Evolutionary conservation across 2,797 vertebrate species (phyloP).

Genomic region (Numenius phaeopus): DNA sequence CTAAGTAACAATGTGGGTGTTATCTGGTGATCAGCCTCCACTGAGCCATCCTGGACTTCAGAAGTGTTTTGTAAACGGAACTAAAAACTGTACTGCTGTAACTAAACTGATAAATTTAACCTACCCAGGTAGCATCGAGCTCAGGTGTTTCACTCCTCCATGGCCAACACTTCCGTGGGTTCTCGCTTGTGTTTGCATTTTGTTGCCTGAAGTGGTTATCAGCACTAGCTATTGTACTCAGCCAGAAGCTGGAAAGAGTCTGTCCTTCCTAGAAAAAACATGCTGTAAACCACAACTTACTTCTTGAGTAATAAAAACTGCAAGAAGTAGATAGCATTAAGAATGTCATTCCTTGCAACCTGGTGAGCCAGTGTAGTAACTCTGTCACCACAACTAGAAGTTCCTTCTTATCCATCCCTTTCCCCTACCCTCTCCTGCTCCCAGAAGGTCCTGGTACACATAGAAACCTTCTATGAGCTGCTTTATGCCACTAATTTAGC

Average conservation of each 20-base stretch:
- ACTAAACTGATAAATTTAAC: not conserved
- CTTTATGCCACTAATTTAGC: not conserved
- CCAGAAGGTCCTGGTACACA: not conserved
- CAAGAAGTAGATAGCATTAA: not conserved
- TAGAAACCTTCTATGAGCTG: not conserved
- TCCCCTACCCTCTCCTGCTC: accelerated
- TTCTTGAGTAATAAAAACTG: not conserved
- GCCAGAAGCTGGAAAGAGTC: not conserved
- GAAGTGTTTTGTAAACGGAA: not conserved
- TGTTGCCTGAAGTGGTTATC: not conserved
- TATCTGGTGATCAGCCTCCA: not conserved
- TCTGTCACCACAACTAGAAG: not conserved
- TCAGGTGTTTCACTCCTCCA: not conserved
- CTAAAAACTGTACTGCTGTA: not conserved
- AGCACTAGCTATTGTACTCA: not conserved
- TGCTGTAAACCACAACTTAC: not conserved
- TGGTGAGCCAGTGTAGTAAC: not conserved
- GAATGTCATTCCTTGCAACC: not conserved
- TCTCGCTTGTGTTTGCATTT: not conserved
- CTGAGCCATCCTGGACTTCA: not conserved
- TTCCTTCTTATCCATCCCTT: not conserved
- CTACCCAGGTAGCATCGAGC: not conserved
- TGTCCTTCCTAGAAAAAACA: not conserved
- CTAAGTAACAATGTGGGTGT: not conserved
- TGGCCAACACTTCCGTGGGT: not conserved